A percentile compares a stretch with the other conserved stretches of the same genome.
These are phyloP conservation scores for Falcunculus frontatus DNA, from an alignment of 2,113 vertebrate species.

Conservation along the genomic window DNA sequence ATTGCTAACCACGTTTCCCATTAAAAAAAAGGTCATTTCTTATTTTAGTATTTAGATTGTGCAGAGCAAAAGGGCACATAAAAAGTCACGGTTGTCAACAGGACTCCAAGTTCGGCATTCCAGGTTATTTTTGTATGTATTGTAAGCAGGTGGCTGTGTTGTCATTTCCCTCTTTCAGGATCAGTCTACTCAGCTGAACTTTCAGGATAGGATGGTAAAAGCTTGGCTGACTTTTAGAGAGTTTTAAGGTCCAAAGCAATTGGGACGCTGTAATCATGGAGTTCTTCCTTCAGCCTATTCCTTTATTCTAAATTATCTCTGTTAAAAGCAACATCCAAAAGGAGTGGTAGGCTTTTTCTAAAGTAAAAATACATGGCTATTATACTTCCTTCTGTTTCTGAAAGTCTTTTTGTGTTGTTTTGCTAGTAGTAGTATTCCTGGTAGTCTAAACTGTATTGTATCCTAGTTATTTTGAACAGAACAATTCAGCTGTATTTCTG, in stretches of 20 bases:
- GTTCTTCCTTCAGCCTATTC: neutral
- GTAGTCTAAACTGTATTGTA: neutral
- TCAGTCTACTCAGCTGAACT: neutral
- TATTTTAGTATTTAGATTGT: neutral
- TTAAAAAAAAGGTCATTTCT: neutral
- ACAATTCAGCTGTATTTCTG: neutral
- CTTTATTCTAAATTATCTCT: neutral
- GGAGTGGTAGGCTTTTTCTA: neutral
- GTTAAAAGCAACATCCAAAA: neutral
- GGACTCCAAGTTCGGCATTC: neutral
- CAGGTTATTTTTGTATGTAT: neutral
- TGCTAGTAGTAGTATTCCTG: neutral
- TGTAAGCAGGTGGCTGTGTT: slow-evolving; percentile 14
- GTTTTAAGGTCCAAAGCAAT: neutral
- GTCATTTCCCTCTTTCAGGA: neutral
- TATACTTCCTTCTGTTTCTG: neutral
- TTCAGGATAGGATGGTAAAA: neutral
- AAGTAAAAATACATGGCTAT: neutral
- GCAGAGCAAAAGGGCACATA: neutral
- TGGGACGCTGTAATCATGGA: neutral
- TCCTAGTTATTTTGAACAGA: neutral
- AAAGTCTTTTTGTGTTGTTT: neutral
- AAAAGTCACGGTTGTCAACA: neutral
- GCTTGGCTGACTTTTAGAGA: neutral
- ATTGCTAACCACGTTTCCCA: neutral